A percentile compares a stretch with the other conserved stretches of the same genome.
These are phyloP conservation scores for Eulemur coronatus DNA, from an alignment of 2,797 vertebrate genomes.

Conservation along the genomic window DNA sequence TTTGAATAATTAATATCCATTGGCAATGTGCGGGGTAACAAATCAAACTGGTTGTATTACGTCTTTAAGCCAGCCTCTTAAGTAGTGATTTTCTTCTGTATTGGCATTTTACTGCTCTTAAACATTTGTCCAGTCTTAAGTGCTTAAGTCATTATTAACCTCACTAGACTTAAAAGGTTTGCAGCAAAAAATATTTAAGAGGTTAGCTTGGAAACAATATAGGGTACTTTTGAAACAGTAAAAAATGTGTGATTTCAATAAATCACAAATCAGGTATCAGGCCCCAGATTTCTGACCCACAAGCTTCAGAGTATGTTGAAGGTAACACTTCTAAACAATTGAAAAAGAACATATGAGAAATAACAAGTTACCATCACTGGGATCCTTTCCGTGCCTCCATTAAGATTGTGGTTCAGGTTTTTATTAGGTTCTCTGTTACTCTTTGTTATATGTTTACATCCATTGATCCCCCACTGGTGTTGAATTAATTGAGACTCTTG, in stretches of 20 bases:
- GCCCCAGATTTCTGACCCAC: neutral
- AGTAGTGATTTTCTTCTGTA: neutral
- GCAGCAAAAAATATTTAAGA: neutral
- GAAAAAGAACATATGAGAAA: neutral
- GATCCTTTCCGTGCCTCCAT: neutral
- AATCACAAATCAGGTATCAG: neutral
- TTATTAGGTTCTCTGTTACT: neutral
- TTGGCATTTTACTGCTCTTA: neutral
- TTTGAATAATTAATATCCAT: conserved; percentile 20
- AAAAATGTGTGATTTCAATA: neutral
- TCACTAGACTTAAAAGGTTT: neutral
- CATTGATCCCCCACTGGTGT: neutral
- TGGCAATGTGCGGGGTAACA: neutral
- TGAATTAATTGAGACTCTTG: neutral
- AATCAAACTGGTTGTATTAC: neutral
- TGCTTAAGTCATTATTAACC: neutral
- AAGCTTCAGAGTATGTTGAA: neutral
- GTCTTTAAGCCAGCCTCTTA: neutral
- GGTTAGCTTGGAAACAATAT: neutral
- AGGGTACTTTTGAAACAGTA: conserved; percentile 14
- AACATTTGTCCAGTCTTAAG: neutral
- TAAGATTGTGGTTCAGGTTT: neutral
- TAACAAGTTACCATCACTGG: neutral
- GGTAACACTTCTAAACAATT: neutral
- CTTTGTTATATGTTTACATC: neutral